phyloP scores from a whole-genome alignment of 2,888 invertebrate genomes.

The Phengaris alcon region DNA sequence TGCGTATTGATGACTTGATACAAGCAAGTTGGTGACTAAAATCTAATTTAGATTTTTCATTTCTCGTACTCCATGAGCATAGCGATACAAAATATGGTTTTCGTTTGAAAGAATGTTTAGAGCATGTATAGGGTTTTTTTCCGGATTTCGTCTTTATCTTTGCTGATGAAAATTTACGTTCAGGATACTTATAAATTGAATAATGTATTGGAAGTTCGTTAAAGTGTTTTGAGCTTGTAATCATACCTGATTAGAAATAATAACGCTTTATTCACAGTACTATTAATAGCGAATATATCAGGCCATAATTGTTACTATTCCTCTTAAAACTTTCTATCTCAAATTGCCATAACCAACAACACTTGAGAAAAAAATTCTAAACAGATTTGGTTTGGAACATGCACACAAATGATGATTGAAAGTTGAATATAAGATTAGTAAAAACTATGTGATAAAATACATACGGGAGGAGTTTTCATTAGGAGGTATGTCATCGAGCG shows the following conservation, averaged over 20 bases:
- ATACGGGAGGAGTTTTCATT: constrained; percentile 67
- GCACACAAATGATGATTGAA: no score
- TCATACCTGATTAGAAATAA: background rate
- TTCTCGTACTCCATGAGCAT: background rate
- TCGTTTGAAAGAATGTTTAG: background rate
- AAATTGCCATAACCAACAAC: background rate
- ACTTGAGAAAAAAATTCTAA: background rate
- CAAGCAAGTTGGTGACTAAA: constrained; percentile 9
- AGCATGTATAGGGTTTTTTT: background rate
- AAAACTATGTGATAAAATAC: constrained; percentile 39
- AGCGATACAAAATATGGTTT: constrained; percentile 6
- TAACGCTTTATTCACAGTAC: background rate
- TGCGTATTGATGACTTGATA: background rate
- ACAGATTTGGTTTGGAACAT: no score
- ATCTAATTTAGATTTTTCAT: constrained; percentile 4
- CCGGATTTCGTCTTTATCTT: background rate
- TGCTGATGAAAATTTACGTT: background rate
- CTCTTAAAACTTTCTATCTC: background rate
- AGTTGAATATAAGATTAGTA: no score
- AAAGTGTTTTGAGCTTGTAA: background rate
- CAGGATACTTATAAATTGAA: background rate
- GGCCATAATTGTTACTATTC: no score
- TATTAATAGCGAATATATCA: background rate
- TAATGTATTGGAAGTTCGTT: background rate
- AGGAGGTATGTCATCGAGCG: constrained; percentile 59